Evolutionary conservation across 64 coral and sea anemone genomes (phyloP).

Genomic region (Anthopleura sola): DNA sequence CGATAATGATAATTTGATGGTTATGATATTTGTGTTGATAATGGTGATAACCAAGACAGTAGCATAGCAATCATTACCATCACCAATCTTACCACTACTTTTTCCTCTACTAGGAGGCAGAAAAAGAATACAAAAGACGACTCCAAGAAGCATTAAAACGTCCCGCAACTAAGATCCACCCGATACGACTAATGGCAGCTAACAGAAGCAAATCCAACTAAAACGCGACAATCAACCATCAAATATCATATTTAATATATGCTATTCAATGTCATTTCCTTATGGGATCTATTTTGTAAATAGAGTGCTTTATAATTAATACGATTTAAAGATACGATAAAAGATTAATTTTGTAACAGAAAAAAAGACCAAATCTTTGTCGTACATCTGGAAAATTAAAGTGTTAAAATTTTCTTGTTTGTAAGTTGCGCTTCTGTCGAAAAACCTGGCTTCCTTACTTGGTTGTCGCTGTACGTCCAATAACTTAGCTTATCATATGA

Average conservation of each 20-base stretch:
- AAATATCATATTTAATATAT: neutral
- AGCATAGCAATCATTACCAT: too few relatives aligned
- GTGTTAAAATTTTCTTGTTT: neutral
- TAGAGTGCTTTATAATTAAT: neutral
- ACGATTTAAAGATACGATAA: neutral
- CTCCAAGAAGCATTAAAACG: constrained; percentile 68
- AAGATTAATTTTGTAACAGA: neutral
- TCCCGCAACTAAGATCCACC: constrained; percentile 81
- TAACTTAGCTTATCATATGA: too few relatives aligned
- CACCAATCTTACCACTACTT: neutral
- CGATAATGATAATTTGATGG: too few relatives aligned
- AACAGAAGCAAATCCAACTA: constrained; percentile 39
- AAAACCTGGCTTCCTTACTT: too few relatives aligned
- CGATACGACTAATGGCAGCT: constrained; percentile 66
- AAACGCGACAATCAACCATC: neutral
- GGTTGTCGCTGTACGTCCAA: too few relatives aligned
- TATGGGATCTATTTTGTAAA: neutral
- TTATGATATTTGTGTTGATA: neutral
- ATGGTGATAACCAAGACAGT: neutral
- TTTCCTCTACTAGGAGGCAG: constrained; percentile 67
- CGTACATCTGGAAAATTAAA: neutral
- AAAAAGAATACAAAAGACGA: constrained; percentile 91
- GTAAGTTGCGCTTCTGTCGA: neutral
- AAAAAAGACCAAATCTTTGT: neutral
- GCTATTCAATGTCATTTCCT: neutral